Percentiles rank a stretch among this genome's conserved stretches.
Evolutionary conservation across 2,888 invertebrate genomes (phyloP).

Genomic region (Tanypteryx hageni): DNA sequence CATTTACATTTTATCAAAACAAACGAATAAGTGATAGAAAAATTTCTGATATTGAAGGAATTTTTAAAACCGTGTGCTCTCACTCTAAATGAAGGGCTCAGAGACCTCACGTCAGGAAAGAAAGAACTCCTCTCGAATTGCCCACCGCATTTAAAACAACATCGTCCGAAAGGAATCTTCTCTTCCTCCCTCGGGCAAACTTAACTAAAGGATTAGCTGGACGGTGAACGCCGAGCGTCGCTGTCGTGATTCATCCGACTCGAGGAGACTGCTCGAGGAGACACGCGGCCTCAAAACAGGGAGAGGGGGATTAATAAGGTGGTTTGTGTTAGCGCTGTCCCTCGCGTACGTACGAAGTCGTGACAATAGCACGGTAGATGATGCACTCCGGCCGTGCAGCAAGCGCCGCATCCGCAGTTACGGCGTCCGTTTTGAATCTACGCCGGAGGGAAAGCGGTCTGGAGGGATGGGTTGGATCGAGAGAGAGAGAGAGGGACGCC

Average conservation of each 20-base stretch:
- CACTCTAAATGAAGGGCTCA: no score
- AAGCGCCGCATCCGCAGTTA: conserved; percentile 5
- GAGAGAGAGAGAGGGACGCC: conserved; percentile 27
- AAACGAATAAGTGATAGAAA: no score
- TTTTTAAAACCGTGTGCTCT: no score
- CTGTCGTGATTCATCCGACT: neutral
- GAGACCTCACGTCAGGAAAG: no score
- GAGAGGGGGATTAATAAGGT: neutral
- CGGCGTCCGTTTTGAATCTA: conserved; percentile 44
- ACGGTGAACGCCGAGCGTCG: neutral
- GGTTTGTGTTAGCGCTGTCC: neutral
- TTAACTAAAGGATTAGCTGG: neutral
- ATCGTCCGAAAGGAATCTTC: neutral
- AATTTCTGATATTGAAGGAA: no score
- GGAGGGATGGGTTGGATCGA: neutral
- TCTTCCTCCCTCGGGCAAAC: neutral
- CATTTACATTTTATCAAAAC: no score
- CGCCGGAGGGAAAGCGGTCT: neutral
- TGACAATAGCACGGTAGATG: conserved; percentile 32
- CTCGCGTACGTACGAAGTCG: neutral
- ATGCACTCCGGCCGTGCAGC: neutral
- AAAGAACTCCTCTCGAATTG: no score
- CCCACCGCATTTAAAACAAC: no score
- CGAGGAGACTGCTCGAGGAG: neutral
- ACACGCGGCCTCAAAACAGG: neutral